Conservation (phyloP, 1,140 invertebrate genomes). For the Drosophila mayri region DNA sequence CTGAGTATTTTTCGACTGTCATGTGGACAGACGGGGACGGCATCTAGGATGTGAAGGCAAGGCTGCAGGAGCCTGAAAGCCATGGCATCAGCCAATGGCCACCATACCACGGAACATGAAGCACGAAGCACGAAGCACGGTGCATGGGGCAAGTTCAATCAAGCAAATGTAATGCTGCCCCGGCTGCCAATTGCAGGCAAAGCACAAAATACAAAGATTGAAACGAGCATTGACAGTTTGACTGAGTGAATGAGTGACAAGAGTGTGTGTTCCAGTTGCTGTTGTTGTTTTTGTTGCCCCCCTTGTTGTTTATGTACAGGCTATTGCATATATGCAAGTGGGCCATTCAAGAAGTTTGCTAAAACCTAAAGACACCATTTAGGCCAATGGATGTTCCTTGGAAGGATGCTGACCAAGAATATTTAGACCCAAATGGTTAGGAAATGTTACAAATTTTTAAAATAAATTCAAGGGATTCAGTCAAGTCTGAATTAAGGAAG, state of each 20-base stretch:
- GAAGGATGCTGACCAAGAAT: neutral
- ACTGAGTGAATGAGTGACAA: slow-evolving; percentile 72
- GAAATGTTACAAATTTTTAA: neutral
- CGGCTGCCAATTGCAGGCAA: slow-evolving; percentile 73
- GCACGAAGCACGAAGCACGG: neutral
- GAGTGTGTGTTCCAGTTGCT: slow-evolving; percentile 38
- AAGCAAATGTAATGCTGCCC: slow-evolving; percentile 74
- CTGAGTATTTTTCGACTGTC: slow-evolving; percentile 35
- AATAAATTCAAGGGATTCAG: neutral
- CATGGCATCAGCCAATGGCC: neutral
- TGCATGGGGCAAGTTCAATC: slow-evolving; percentile 65
- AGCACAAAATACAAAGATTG: slow-evolving; percentile 74
- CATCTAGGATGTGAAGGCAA: neutral
- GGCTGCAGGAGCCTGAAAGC: neutral
- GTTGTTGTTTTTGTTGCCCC: slow-evolving; percentile 10
- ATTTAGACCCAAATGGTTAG: neutral
- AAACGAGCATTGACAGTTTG: slow-evolving; percentile 75
- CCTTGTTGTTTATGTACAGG: slow-evolving; percentile 52
- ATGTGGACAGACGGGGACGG: slow-evolving; percentile 1
- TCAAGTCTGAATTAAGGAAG: neutral
- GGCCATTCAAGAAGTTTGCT: slow-evolving; percentile 19
- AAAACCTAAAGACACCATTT: neutral
- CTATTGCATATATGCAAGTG: slow-evolving; percentile 55
- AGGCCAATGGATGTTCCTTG: neutral
- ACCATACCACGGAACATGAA: neutral